Evolutionary conservation across 2,113 vertebrate genomes (phyloP).

Genomic region (Camelus bactrianus): DNA sequence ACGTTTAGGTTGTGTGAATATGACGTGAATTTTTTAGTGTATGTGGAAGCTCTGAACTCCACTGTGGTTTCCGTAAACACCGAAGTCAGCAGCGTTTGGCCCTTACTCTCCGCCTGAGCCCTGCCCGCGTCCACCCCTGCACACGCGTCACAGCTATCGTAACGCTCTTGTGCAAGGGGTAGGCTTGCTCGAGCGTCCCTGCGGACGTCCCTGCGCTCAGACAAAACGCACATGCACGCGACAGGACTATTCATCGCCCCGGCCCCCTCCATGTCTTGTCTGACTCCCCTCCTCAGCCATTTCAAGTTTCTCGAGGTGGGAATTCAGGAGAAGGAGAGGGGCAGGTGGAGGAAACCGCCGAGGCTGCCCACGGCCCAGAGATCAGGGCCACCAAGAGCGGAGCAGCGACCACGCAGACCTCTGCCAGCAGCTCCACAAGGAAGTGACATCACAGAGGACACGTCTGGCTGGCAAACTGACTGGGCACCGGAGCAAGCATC

Average conservation of each 20-base stretch:
- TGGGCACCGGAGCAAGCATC: background rate
- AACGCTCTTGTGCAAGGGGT: too few species aligned
- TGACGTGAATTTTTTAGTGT: background rate
- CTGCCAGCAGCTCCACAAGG: background rate
- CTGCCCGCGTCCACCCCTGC: background rate
- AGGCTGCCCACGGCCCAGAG: background rate
- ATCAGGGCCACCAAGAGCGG: background rate
- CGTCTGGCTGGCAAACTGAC: slow-evolving; percentile 1
- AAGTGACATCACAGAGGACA: slow-evolving; percentile 34
- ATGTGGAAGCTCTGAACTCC: background rate
- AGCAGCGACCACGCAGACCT: background rate
- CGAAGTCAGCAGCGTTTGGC: background rate
- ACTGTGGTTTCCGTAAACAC: background rate
- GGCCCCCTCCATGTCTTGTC: background rate
- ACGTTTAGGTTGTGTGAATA: background rate
- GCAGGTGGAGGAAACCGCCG: background rate
- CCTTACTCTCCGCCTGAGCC: background rate
- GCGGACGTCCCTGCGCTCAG: background rate
- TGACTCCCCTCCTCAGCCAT: background rate
- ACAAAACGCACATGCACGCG: background rate
- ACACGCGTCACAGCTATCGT: background rate
- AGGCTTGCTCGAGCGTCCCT: background rate
- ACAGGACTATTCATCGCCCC: background rate
- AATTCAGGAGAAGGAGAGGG: background rate
- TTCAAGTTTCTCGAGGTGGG: background rate